Percentiles rank a stretch among this genome's conserved stretches.
Conservation (phyloP, 2,113 vertebrate genomes). For the Misgurnus mizolepis region DNA sequence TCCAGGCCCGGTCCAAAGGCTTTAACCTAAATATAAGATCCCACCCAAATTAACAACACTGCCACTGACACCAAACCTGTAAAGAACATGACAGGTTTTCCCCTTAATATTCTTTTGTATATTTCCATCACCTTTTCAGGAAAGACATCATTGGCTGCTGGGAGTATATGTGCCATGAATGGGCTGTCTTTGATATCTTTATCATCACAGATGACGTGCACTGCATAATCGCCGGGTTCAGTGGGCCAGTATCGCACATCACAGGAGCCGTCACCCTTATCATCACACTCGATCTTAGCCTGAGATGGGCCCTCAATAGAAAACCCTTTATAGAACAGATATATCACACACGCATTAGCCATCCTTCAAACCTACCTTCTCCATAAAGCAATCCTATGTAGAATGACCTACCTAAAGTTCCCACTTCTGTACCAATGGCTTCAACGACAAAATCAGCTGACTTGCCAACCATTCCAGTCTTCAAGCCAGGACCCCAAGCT, state of each 20-base stretch:
- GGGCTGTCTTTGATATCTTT: constrained; percentile 94
- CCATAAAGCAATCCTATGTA: too few species aligned
- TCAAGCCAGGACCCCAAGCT: constrained; percentile 93
- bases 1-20: constrained; percentile 88
- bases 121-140: constrained; percentile 83
- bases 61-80: not conserved
- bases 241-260: constrained; percentile 95
- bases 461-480: constrained; percentile 91
- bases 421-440: constrained; percentile 90
- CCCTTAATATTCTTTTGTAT: not conserved
- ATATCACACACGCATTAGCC: not conserved
- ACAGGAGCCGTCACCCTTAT: constrained; percentile 90
- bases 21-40: constrained; percentile 79
- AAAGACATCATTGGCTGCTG: constrained; percentile 80
- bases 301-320: constrained; percentile 95
- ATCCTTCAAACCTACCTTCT: not conserved
- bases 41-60: not conserved
- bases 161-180: constrained; percentile 91
- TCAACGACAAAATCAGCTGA: constrained; percentile 96
- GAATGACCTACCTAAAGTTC: constrained; percentile 83
- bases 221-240: constrained; percentile 88
- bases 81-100: not conserved
- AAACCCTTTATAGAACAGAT: constrained; percentile 77
- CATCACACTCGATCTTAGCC: constrained; percentile 93
- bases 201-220: constrained; percentile 94